A percentile compares a stretch with the other conserved stretches of the same genome.
Conservation (phyloP, 2,113 vertebrate genomes). For the Lasiurus cinereus region DNA sequence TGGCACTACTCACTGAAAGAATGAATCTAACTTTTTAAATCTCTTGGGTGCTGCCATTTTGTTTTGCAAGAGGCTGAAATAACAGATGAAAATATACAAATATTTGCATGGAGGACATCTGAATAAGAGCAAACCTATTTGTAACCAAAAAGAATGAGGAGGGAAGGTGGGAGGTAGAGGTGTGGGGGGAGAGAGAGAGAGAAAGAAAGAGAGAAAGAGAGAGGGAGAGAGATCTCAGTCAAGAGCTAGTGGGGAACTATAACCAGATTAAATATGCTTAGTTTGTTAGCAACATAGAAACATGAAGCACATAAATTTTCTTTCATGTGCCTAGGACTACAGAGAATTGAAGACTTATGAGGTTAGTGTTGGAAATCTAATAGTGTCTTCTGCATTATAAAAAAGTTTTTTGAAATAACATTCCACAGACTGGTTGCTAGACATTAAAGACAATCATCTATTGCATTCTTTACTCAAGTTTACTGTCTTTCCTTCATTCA, state of each 20-base stretch:
- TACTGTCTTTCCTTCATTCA: constrained; percentile 15
- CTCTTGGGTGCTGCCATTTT: constrained; percentile 39
- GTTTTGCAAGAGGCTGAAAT: constrained; percentile 23
- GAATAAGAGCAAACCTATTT: constrained; percentile 39
- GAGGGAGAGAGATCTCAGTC: not conserved
- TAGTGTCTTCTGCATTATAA: constrained; percentile 62
- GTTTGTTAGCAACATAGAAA: constrained; percentile 68
- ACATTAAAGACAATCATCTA: constrained; percentile 43
- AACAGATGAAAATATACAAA: constrained; percentile 43
- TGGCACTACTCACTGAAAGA: not conserved
- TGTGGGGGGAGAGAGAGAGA: not conserved
- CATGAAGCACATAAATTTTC: constrained; percentile 69
- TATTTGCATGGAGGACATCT: constrained; percentile 27
- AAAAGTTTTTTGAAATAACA: constrained; percentile 63
- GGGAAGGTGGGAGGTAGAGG: too few relatives aligned
- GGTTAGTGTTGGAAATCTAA: constrained; percentile 65
- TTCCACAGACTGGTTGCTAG: constrained; percentile 53
- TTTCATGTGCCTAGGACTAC: constrained; percentile 23
- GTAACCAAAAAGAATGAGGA: not conserved
- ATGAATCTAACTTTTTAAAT: not conserved
- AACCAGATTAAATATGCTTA: constrained; percentile 64
- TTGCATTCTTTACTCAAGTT: not conserved
- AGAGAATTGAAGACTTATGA: constrained; percentile 69
- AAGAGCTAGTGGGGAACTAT: not conserved
- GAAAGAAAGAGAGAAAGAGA: not conserved